These are phyloP conservation scores for Helarctos malayanus DNA, from an alignment of 2,797 vertebrate species.

Conservation along the genomic window DNA sequence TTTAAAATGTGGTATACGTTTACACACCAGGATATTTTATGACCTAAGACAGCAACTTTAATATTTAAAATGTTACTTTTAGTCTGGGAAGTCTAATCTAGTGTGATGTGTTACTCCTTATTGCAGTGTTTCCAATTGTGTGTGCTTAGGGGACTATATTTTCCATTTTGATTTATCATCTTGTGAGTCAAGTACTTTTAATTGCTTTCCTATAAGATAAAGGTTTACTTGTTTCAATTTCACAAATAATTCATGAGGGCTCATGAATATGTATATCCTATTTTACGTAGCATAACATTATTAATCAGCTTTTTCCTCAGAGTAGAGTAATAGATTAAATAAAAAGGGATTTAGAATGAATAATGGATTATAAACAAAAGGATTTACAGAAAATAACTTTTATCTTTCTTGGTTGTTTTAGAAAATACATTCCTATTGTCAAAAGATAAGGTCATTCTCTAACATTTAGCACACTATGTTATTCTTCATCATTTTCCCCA, in stretches of 20 bases:
- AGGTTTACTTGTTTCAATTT: conserved; percentile 80
- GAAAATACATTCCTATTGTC: not conserved
- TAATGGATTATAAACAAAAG: conserved; percentile 81
- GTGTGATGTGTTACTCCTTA: conserved; percentile 59
- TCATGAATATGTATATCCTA: conserved; percentile 85
- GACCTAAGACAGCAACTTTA: conserved; percentile 66
- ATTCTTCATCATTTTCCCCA: not conserved
- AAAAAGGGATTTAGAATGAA: conserved; percentile 79
- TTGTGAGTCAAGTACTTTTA: conserved; percentile 81
- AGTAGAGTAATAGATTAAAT: conserved; percentile 82
- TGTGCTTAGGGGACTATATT: conserved; percentile 68
- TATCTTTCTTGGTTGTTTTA: conserved; percentile 64
- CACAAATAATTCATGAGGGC: conserved; percentile 86
- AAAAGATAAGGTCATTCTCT: conserved; percentile 25
- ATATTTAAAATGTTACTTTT: conserved; percentile 73
- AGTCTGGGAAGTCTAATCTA: conserved; percentile 45
- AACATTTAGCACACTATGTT: not conserved
- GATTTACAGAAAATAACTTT: conserved; percentile 47
- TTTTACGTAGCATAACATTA: conserved; percentile 79
- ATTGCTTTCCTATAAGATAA: conserved; percentile 86
- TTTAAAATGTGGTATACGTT: conserved; percentile 52
- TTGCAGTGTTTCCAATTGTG: conserved; percentile 69
- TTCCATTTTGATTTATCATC: conserved; percentile 77
- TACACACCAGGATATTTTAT: conserved; percentile 76
- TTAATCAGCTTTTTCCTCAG: conserved; percentile 84